phyloP scores from a whole-genome alignment of 2,797 vertebrate genomes.

The Odontamblyopus rebecca region DNA sequence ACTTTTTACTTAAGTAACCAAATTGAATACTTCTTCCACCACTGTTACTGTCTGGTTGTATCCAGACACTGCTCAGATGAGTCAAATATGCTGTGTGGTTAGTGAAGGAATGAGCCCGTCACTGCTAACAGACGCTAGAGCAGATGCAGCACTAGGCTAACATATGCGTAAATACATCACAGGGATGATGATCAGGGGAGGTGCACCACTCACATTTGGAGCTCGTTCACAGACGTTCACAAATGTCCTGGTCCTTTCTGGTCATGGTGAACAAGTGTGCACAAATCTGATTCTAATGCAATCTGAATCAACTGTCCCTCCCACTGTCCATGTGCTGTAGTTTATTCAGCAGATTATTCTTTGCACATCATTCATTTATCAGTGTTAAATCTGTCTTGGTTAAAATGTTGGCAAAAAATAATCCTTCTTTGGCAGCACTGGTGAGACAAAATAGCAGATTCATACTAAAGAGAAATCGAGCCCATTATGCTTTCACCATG shows the following conservation, averaged over 20 bases:
- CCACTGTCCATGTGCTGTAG: not conserved
- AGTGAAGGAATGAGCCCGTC: constrained; percentile 26
- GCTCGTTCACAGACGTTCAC: not conserved
- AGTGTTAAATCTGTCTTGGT: not conserved
- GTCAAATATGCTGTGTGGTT: constrained; percentile 43
- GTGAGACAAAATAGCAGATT: not conserved
- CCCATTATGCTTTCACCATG: not conserved
- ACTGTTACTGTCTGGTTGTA: too few species aligned
- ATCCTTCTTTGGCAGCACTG: not conserved
- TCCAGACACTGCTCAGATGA: constrained; percentile 51
- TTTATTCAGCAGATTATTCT: not conserved
- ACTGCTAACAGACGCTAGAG: constrained; percentile 54
- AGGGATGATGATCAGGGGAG: constrained; percentile 14
- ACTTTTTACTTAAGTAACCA: too few species aligned
- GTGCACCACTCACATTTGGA: constrained; percentile 15
- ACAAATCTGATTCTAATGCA: not conserved
- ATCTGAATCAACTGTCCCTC: not conserved
- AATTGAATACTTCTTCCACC: too few species aligned
- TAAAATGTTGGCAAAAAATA: not conserved
- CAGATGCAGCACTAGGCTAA: constrained; percentile 52
- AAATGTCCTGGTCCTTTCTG: not conserved
- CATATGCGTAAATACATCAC: constrained; percentile 26
- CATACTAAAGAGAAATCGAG: not conserved
- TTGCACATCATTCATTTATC: not conserved
- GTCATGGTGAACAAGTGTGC: not conserved